These are phyloP conservation scores for Thunnus maccoyii DNA, from an alignment of 2,113 vertebrate species.

Conservation along the genomic window DNA sequence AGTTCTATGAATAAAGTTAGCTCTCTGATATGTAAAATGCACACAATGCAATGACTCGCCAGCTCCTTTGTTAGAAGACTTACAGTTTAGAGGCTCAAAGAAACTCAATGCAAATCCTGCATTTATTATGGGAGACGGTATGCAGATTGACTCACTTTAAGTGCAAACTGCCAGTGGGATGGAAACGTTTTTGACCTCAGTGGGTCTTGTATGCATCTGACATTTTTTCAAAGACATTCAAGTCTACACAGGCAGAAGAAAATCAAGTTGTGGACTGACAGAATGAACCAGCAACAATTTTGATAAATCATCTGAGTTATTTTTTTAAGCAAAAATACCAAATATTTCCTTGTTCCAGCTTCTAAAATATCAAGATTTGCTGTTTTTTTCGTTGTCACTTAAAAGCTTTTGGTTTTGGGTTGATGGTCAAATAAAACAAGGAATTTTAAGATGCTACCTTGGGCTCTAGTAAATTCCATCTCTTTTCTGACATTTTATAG, in stretches of 20 bases:
- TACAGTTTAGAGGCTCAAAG: background rate
- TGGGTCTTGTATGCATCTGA: no score
- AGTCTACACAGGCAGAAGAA: no score
- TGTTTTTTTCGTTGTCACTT: background rate
- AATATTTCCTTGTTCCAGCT: background rate
- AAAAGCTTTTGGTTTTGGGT: background rate
- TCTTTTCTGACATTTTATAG: background rate
- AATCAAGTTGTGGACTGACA: background rate
- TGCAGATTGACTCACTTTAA: slow-evolving; percentile 1
- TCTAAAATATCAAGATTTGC: background rate
- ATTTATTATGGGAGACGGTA: background rate
- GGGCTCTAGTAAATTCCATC: no score
- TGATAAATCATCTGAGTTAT: no score
- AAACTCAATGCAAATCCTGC: background rate
- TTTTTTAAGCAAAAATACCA: no score
- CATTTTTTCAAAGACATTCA: no score
- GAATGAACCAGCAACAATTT: no score
- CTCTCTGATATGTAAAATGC: slow-evolving; percentile 49
- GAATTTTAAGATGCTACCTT: no score
- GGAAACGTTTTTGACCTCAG: background rate
- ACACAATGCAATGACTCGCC: slow-evolving; percentile 1
- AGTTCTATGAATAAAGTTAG: slow-evolving; percentile 47
- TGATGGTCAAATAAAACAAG: background rate
- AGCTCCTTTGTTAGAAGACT: slow-evolving; percentile 14
- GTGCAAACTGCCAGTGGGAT: background rate